Evolutionary conservation across 2,797 vertebrate species (phyloP), one percentile per base, ranked within the genome.

Genomic region (Tapera naevia): DNA sequence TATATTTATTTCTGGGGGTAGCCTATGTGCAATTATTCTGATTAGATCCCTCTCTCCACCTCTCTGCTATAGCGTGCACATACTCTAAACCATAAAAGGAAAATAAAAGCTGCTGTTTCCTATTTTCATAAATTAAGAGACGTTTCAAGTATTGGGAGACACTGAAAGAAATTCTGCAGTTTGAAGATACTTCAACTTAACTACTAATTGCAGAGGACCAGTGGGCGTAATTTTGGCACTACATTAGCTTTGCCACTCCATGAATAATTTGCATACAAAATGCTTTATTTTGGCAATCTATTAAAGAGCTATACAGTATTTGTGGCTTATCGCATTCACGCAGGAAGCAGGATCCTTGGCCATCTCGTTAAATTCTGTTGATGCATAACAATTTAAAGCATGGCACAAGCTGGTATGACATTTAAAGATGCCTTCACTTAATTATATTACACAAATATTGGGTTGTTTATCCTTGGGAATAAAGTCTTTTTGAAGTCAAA

Each of bases 261-360:
- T 98, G 98, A 99, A 98, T 98, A 99, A 99, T 99, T 99, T 99
- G 99, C 99, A 99, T 99, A 99, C 99, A 99, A 99, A 99, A 99
- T 99, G 98, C 99, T 99, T 99, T 99, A 99, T 99, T 99, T 99
- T 99, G 99, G 99, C 99, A 99, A 99, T 99, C 99, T 99, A 99
- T 99, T 99, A 99, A 99, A 99, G 99, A 99, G 98, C 98, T 98
- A 98, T 98, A 99, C 99, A 99, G 99, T 99, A 99, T 98, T 99
- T 98, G 98, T 98, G 98, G 99, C 99, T 99, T 99, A 99, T 99
- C 99, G 98, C 99, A 97, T 98, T 98, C 98, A 98, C 98, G 97
- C 99, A 99, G 99, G 99, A 99, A 99, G 99, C 98, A 98, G 98
- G 99, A 99, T 99, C 98, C 98, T 99, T 98, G 98, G 99, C 99